phyloP scores from a whole-genome alignment of 2,113 vertebrate genomes.

The Cebidichthys violaceus region DNA sequence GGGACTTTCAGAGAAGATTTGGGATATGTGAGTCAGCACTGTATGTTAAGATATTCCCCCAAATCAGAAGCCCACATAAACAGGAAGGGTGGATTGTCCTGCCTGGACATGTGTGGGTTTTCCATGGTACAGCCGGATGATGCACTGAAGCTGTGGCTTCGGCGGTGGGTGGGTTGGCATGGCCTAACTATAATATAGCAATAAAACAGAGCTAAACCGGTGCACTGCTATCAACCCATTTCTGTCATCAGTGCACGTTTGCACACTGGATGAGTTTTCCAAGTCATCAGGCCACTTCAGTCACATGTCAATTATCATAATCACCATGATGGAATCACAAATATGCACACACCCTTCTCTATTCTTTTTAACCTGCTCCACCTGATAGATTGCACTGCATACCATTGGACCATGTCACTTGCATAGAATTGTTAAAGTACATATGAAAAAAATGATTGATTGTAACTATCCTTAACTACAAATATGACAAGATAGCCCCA shows the following conservation, averaged over 20 bases:
- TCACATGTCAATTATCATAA: conserved; percentile 29
- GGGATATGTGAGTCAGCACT: conserved; percentile 3
- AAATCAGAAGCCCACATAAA: conserved; percentile 8
- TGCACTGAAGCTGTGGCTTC: conserved; percentile 14
- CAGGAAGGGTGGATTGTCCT: conserved; percentile 19
- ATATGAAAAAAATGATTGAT: background rate
- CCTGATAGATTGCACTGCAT: background rate
- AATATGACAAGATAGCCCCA: background rate
- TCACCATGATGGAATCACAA: background rate
- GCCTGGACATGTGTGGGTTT: conserved; percentile 23
- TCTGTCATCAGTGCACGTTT: conserved; percentile 13
- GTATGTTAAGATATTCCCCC: conserved; percentile 12
- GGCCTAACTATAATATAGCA: conserved; percentile 26
- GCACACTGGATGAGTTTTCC: background rate
- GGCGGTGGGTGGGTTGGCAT: background rate
- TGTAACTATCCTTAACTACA: background rate
- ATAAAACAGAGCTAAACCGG: background rate
- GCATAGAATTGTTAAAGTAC: background rate
- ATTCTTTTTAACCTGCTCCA: conserved; percentile 9
- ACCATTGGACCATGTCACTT: background rate
- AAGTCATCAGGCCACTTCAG: background rate
- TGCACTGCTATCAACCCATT: conserved; percentile 1
- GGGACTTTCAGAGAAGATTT: background rate
- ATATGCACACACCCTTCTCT: conserved; percentile 13
- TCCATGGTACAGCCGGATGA: background rate